phyloP scores from a whole-genome alignment of 2,113 vertebrate species.

The Clinocottus analis region DNA sequence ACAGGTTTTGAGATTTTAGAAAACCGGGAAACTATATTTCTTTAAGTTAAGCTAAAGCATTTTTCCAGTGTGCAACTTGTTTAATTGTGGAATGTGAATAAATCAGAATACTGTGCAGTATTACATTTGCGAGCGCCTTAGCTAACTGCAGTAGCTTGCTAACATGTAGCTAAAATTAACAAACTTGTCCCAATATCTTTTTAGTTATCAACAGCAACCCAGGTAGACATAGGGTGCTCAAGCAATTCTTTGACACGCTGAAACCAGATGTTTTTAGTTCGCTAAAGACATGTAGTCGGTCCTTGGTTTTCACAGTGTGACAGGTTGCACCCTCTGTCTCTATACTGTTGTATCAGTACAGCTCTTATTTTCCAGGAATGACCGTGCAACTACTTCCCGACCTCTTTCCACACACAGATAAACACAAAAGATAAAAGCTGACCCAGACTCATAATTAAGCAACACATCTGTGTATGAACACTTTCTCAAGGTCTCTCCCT shows the following conservation, averaged over 20 bases:
- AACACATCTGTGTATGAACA: background rate
- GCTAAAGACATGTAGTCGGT: background rate
- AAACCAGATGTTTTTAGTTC: background rate
- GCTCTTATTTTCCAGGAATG: background rate
- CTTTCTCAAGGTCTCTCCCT: background rate
- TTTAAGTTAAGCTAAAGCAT: background rate
- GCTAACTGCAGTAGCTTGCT: background rate
- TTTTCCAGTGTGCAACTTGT: background rate
- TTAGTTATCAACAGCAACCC: background rate
- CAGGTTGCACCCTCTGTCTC: background rate
- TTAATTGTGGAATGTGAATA: background rate
- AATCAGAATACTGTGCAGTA: background rate
- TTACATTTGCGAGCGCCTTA: background rate
- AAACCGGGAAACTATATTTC: background rate
- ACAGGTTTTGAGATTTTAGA: too few relatives aligned
- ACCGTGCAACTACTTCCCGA: background rate
- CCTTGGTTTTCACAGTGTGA: background rate
- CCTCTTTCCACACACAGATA: conserved; percentile 1
- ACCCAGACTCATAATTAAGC: conserved; percentile 44
- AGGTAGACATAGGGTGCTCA: background rate
- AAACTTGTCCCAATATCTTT: too few relatives aligned
- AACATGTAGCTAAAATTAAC: background rate
- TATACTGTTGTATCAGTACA: background rate
- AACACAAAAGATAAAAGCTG: conserved; percentile 31
- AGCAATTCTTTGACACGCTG: background rate